Conservation (phyloP, 2,113 vertebrate genomes). For the Megalops atlanticus region DNA sequence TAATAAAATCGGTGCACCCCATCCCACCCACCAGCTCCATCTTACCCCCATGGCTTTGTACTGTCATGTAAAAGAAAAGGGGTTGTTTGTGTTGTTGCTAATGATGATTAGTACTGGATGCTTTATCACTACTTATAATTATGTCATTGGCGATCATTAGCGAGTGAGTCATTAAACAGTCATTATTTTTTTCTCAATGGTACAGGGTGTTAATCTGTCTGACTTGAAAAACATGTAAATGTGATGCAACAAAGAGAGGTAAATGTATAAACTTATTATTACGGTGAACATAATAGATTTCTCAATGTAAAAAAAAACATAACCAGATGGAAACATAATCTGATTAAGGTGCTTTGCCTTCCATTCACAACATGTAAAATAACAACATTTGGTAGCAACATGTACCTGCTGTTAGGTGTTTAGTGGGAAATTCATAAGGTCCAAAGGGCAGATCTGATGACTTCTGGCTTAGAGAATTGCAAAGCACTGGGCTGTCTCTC, state of each 20-base stretch:
- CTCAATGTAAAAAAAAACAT: not conserved
- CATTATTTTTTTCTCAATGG: conserved; percentile 69
- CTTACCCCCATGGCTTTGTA: conserved; percentile 38
- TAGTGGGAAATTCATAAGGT: not conserved
- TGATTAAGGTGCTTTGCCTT: not conserved
- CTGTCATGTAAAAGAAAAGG: conserved; percentile 55
- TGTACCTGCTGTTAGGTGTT: not conserved
- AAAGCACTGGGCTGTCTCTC: not conserved
- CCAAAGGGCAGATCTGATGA: not conserved
- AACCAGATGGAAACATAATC: conserved; percentile 3
- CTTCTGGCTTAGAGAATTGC: not conserved
- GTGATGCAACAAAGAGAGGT: conserved; percentile 31
- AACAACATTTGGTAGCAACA: not conserved
- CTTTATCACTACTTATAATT: conserved; percentile 69
- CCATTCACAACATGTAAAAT: not conserved
- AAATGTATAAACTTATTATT: conserved; percentile 18
- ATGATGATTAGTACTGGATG: conserved; percentile 65
- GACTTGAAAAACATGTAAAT: not conserved
- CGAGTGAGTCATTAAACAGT: conserved; percentile 69
- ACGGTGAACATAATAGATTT: conserved; percentile 1
- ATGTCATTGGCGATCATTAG: conserved; percentile 75
- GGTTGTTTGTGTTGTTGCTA: conserved; percentile 31
- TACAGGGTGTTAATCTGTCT: conserved; percentile 50
- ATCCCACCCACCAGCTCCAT: too few species aligned
- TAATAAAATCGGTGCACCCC: not conserved